Base-by-base conservation (phyloP, 2,113 vertebrate species). In the Osmerus mordax region DNA sequence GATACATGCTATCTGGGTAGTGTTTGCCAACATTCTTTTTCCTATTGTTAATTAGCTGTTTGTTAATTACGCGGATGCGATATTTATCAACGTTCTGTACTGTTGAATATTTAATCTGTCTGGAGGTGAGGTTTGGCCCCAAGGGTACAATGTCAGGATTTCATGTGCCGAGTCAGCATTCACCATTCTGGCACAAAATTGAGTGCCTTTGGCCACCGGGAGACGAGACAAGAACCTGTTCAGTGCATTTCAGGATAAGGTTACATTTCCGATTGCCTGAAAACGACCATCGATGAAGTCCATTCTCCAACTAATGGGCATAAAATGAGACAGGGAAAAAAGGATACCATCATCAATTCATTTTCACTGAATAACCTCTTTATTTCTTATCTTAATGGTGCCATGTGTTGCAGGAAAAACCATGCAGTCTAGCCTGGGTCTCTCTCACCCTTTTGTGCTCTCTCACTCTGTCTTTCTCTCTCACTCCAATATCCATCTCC, bases 61-160 rank as follows among this genome's bases (percentile, higher is more conserved):
- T 75, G 76, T 71, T 79, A 84, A 83, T 85, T 74, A 80, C 36
- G 59, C 29, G 76, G 70, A 79, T 69, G 52, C 75, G 68, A 79
- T 80, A 78, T 78, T 70, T 65, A 81, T 83, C 83, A 79, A 15
- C 16, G 15, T 5, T 36, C 62, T 36, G 15, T 51, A 71, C 73
- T 84, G 72, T 41, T 87, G 74, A 81, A 89, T 85, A 82, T 87
- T 86, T 85, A 74, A 89, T 74, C 52, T 67, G 71, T 47, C 55
- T 55, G 71, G 68, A 76, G 81, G 84, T 68, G 64, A 65, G 52
- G 69, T 11, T 19, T 14, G 15, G 67, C 78, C 76, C 67, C 32
- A 3, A 15, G 68, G 79, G 76, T 16, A 55, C 61, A 64, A 64
- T 64, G 25, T 16, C 70, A 71, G 58, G 62, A 60, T 59, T 64